Evolutionary conservation across 30 jellyfish, hydroid and myxozoan genomes (phyloP).

Genomic region (Cassiopea xamachana): DNA sequence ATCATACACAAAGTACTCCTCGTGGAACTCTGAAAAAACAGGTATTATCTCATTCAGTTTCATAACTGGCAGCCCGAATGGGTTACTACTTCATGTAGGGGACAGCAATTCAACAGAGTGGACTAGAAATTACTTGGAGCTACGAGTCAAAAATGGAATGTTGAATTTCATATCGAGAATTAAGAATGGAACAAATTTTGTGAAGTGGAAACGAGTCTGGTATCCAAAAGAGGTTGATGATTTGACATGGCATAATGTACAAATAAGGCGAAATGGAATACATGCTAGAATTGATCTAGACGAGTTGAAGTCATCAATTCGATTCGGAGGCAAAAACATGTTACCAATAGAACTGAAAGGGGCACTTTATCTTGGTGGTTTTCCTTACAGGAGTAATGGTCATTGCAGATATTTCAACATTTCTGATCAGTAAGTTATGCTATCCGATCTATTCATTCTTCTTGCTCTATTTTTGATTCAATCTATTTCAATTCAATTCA

Average conservation of each 20-base stretch:
- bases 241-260: conserved; percentile 50
- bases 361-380: conserved; percentile 50
- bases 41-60: conserved; percentile 54
- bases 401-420: background rate
- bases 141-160: conserved; percentile 60
- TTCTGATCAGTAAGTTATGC: conserved; percentile 38
- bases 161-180: conserved; percentile 56
- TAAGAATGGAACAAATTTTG: conserved; percentile 46
- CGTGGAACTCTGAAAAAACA: conserved; percentile 62
- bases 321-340: conserved; percentile 49
- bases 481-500: too few relatives aligned
- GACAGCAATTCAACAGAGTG: conserved; percentile 67
- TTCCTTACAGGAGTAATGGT: background rate
- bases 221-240: conserved; percentile 60
- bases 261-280: conserved; percentile 42
- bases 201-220: conserved; percentile 65
- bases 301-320: conserved; percentile 30
- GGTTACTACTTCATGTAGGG: conserved; percentile 73
- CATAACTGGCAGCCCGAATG: conserved; percentile 64
- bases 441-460: background rate
- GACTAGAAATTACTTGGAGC: conserved; percentile 54
- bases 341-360: conserved; percentile 37
- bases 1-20: conserved; percentile 37
- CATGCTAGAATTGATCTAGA: conserved; percentile 24
- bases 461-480: background rate